phyloP scores from a whole-genome alignment of 2,888 invertebrate species.

The Brachypterus glaber region DNA sequence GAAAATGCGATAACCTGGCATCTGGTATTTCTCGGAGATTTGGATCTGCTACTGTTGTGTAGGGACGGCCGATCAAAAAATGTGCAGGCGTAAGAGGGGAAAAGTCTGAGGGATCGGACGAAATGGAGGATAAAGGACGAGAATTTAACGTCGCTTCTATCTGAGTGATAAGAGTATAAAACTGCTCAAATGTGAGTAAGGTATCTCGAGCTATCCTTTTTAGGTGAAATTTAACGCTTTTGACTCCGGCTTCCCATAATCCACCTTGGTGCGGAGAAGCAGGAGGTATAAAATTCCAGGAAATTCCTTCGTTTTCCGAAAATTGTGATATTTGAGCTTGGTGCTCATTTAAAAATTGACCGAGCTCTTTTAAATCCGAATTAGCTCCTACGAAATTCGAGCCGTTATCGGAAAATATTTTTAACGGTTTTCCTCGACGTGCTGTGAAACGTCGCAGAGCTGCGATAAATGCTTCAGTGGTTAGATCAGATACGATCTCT shows the following conservation, averaged over 20 bases:
- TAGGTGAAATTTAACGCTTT: constrained; percentile 10
- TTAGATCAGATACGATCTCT: constrained; percentile 27
- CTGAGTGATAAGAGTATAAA: constrained; percentile 10
- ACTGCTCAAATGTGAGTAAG: constrained; percentile 10
- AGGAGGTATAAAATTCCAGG: constrained; percentile 10
- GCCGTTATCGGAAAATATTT: constrained; percentile 30
- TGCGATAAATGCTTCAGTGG: constrained; percentile 28
- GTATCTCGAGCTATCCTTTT: constrained; percentile 8
- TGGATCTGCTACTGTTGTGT: constrained; percentile 8
- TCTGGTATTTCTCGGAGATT: no score
- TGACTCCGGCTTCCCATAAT: constrained; percentile 10
- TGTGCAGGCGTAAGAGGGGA: constrained; percentile 10
- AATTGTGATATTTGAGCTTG: neutral
- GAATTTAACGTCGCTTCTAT: constrained; percentile 10
- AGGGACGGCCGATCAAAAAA: constrained; percentile 7
- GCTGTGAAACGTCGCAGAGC: constrained; percentile 29
- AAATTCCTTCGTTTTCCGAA: constrained; percentile 7
- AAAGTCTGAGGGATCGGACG: constrained; percentile 5
- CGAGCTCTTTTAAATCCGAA: constrained; percentile 22
- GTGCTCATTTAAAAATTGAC: neutral
- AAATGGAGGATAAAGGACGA: constrained; percentile 8
- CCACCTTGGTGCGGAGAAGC: constrained; percentile 10
- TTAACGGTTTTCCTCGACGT: constrained; percentile 22
- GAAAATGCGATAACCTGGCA: no score
- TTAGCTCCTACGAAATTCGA: constrained; percentile 30